These are phyloP conservation scores for Cenopis cana DNA, from an alignment of 2,888 invertebrate genomes.

Conservation along the genomic window DNA sequence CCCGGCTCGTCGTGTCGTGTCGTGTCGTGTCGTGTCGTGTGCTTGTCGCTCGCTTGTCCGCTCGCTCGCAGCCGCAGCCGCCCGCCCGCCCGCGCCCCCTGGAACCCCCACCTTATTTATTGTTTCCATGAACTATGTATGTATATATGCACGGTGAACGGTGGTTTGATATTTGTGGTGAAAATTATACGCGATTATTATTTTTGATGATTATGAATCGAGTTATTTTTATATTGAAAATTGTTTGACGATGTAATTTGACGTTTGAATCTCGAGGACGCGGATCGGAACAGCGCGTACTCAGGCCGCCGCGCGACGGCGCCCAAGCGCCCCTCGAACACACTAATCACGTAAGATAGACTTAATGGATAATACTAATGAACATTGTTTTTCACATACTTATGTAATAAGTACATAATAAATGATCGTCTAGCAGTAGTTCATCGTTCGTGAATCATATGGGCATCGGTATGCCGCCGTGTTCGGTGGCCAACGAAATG, in stretches of 20 bases:
- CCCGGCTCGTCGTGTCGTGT: conserved; percentile 74
- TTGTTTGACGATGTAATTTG: conserved; percentile 62
- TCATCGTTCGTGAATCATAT: conserved; percentile 68
- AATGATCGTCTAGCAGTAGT: conserved; percentile 78
- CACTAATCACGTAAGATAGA: conserved; percentile 67
- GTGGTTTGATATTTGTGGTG: conserved; percentile 76
- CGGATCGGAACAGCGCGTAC: conserved; percentile 45
- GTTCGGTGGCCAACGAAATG: conserved; percentile 82
- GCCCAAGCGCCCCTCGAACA: conserved; percentile 57
- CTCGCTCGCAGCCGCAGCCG: conserved; percentile 63
- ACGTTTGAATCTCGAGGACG: conserved; percentile 53
- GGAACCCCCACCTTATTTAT: conserved; percentile 41
- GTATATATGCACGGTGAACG: conserved; percentile 81
- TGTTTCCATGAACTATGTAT: conserved; percentile 71
- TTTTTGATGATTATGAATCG: conserved; percentile 70
- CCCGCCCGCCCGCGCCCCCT: conserved; percentile 45
- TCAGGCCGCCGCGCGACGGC: conserved; percentile 33
- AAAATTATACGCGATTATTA: conserved; percentile 66
- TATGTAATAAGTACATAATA: conserved; percentile 81
- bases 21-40: conserved; percentile 63
- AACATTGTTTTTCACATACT: conserved; percentile 80
- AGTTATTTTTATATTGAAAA: conserved; percentile 78
- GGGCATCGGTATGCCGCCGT: conserved; percentile 63
- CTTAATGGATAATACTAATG: conserved; percentile 69
- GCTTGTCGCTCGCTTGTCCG: conserved; percentile 81